Evolutionary conservation across 2,797 vertebrate species (phyloP), one percentile per base, ranked within the genome.

Genomic region (Lophius americanus): DNA sequence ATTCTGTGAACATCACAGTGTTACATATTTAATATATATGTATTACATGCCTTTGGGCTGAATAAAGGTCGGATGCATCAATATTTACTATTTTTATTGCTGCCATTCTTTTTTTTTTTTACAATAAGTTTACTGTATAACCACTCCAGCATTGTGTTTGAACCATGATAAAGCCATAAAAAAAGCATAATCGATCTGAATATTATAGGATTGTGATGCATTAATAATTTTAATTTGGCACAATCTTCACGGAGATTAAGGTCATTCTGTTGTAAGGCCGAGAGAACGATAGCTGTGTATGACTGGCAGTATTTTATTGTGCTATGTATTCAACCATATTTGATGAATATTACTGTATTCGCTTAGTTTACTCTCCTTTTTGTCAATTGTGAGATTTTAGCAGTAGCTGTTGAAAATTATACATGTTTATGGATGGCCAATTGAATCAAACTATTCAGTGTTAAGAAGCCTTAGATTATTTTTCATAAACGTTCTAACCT

Each of bases 61-160:
- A 14, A 51, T 51, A 33, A 44, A 11, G 43, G 3, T 8, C 63
- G 55, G 44, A 59, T 61, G 49, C 3, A 75, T 56, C 36, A 46
- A 76, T 77, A 68, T 80, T 77, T 64, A 75, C 46, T 70, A 47
- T 67, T 71, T 12, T 66, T 75, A 67, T 69, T 85, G 63, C 14
- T 60, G 66, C 35, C 13, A 6, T 73, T 13, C 81, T 9, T 14
- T 9, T 37, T 46, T 81, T 63, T 51, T 64, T 83, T 64, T 9
- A 61, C 41, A 60, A 49, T 1, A 5, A 70, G 50, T 78, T 39
- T 71, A 74, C 4, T 14, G 5, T 65, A 44, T 6, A 69, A 67
- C 9, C 51, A 51, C 42, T 61, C 10, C 0, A 59, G 49, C 33
- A 56, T 51, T 41, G 9, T 46, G 57, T 11, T 32, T 62, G 7